phyloP scores from a whole-genome alignment of 2,797 vertebrate genomes.

The Pangasius sanitwongsei region DNA sequence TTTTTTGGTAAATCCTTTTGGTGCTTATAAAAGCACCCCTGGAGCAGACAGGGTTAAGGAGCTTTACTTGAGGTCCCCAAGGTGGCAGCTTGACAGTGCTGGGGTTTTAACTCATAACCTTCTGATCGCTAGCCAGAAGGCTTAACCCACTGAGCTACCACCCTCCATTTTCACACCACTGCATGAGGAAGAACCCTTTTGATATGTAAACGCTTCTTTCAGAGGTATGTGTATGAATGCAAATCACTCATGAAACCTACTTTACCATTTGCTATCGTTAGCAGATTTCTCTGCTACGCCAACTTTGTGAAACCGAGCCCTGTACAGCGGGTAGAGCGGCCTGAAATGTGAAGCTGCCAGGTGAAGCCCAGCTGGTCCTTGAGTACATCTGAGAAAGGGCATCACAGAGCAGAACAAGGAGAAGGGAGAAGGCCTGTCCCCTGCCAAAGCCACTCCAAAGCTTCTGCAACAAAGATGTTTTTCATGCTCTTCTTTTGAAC shows the following conservation, averaged over 20 bases:
- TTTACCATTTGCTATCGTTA: neutral
- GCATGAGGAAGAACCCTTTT: conserved; percentile 1
- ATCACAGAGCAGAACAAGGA: conserved; percentile 4
- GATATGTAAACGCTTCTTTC: conserved; percentile 2
- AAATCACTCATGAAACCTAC: neutral
- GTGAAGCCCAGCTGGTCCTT: conserved; percentile 10
- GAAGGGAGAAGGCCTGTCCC: conserved; percentile 19
- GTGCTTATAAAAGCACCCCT: neutral
- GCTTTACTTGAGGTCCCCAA: neutral
- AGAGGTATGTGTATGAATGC: neutral
- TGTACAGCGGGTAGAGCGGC: no score
- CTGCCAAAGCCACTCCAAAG: conserved; percentile 37
- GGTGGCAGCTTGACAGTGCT: neutral
- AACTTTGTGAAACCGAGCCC: neutral
- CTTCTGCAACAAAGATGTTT: conserved; percentile 36
- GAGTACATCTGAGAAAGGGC: conserved; percentile 28
- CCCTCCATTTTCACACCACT: neutral
- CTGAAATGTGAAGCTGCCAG: neutral
- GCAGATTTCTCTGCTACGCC: neutral
- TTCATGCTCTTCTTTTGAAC: conserved; percentile 24
- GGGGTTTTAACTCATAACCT: neutral
- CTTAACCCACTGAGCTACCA: neutral
- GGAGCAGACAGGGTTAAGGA: conserved; percentile 7
- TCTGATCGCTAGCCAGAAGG: conserved; percentile 9
- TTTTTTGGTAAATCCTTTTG: neutral